Evolutionary conservation across 2,888 invertebrate species (phyloP).

Genomic region (Tolmerus cingulatus): DNA sequence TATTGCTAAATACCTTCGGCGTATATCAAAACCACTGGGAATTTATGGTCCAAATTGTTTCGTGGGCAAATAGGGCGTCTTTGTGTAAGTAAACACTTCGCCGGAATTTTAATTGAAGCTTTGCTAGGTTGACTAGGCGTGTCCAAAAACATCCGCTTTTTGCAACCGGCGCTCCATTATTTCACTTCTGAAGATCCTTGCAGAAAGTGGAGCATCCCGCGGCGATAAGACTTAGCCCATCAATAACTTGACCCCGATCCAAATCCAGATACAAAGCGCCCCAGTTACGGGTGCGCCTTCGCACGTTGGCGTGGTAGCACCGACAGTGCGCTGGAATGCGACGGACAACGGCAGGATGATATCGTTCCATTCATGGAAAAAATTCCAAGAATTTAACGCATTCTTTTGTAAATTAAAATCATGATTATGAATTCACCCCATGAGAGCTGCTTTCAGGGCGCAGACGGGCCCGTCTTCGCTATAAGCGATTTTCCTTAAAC

Average conservation of each 20-base stretch:
- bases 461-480: background rate
- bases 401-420: background rate
- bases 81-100: background rate
- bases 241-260: background rate
- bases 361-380: background rate
- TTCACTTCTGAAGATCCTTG: background rate
- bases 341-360: background rate
- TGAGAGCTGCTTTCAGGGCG: background rate
- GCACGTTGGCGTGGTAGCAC: background rate
- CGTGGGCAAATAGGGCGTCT: background rate
- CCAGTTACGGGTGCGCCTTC: background rate
- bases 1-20: background rate
- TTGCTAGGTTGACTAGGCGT: background rate
- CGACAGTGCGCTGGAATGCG: background rate
- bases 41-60: background rate
- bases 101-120: background rate
- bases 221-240: background rate
- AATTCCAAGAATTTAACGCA: background rate
- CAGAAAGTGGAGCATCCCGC: background rate
- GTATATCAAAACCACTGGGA: background rate
- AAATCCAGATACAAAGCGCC: background rate
- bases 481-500: background rate
- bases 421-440: background rate
- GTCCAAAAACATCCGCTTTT: background rate
- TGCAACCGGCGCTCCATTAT: background rate